Evolutionary conservation across 2,797 vertebrate genomes (phyloP).

Genomic region (Pangasius sanitwongsei): DNA sequence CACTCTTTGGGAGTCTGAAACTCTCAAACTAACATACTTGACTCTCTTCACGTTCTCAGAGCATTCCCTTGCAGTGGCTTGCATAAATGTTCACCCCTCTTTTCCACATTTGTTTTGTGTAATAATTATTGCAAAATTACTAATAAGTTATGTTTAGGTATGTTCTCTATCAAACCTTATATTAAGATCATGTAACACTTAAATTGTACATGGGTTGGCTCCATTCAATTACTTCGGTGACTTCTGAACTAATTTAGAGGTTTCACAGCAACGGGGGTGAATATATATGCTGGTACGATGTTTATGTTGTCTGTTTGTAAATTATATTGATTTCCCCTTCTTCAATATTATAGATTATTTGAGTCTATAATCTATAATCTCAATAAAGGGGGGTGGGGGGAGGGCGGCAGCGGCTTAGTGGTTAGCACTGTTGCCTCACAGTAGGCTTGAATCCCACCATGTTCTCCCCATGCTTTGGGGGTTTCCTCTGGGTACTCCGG

Average conservation of each 20-base stretch:
- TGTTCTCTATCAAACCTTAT: neutral
- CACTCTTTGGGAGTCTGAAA: conserved; percentile 37
- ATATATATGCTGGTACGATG: neutral
- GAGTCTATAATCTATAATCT: neutral
- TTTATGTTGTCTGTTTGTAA: neutral
- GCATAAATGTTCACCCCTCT: neutral
- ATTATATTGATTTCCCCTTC: no score
- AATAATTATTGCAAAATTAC: neutral
- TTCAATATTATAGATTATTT: no score
- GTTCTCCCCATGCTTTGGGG: no score
- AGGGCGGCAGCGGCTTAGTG: no score
- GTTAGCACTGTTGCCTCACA: no score
- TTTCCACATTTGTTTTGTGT: neutral
- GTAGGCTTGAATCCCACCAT: no score
- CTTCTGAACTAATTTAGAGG: neutral
- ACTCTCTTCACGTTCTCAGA: neutral
- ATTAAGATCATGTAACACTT: neutral
- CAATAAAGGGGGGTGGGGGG: neutral
- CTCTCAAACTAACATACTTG: conserved; percentile 26
- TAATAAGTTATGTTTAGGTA: neutral
- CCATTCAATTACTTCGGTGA: neutral
- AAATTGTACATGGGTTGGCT: neutral
- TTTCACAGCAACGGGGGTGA: neutral
- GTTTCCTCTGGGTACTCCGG: no score
- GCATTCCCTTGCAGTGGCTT: neutral